These are phyloP conservation scores for Himantopus leucocephalus DNA, from an alignment of 2,113 vertebrate species.

Conservation along the genomic window DNA sequence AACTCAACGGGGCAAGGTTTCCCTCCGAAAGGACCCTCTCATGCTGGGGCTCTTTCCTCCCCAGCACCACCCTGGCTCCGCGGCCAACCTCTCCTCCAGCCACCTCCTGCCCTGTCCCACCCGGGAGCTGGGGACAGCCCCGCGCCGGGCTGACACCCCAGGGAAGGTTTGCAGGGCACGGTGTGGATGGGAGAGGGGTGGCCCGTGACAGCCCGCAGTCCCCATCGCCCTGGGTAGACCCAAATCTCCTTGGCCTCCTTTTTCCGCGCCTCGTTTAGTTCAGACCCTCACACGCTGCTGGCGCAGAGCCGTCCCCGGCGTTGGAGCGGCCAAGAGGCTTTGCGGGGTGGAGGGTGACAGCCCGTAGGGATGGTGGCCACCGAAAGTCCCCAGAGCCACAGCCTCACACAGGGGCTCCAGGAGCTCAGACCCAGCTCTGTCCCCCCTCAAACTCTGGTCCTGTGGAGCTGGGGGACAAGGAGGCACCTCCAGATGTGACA, in stretches of 20 bases:
- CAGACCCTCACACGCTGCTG: accelerated
- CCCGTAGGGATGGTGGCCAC: not conserved
- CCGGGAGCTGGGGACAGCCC: not conserved
- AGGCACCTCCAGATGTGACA: no score
- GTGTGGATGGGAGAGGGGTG: not conserved
- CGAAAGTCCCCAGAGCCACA: accelerated
- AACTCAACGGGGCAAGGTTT: no score
- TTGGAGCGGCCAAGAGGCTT: not conserved
- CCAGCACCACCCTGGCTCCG: no score
- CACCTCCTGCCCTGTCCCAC: not conserved
- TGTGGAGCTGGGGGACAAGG: no score
- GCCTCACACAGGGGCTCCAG: not conserved
- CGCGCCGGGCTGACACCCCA: not conserved
- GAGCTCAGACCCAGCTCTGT: accelerated
- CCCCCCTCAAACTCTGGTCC: accelerated
- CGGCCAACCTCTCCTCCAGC: not conserved
- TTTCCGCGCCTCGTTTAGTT: accelerated
- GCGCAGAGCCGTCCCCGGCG: accelerated
- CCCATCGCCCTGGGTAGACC: not conserved
- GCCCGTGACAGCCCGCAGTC: accelerated
- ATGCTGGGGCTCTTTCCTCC: not conserved
- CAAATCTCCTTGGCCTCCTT: not conserved
- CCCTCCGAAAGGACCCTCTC: not conserved
- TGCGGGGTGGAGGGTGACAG: not conserved
- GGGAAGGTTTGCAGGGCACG: not conserved